Percentiles rank a stretch among this genome's conserved stretches.
phyloP scores from a whole-genome alignment of 2,113 vertebrate species.

The Psilopogon haemacephalus region DNA sequence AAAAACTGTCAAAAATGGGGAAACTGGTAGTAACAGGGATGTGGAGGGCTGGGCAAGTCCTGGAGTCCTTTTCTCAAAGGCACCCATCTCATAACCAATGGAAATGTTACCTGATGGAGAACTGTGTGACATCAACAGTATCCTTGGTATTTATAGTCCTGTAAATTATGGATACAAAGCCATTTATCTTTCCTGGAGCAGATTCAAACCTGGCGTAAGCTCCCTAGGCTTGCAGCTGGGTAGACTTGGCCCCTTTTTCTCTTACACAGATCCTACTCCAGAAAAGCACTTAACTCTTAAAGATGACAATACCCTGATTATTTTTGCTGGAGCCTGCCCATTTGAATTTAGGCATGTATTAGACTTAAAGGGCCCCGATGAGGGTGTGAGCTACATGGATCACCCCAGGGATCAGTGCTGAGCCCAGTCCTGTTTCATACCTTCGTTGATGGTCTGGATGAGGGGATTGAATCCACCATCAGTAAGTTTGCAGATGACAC shows the following conservation, averaged over 20 bases:
- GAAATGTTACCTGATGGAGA: constrained; percentile 43
- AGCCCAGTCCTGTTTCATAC: too few relatives aligned
- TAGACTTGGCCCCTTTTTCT: constrained; percentile 10
- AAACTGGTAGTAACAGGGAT: neutral
- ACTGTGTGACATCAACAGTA: neutral
- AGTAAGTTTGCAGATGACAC: too few relatives aligned
- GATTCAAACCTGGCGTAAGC: constrained; percentile 20
- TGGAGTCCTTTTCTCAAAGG: neutral
- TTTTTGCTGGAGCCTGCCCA: neutral
- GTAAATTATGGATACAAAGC: neutral
- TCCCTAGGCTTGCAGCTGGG: constrained; percentile 29
- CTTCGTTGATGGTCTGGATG: too few relatives aligned
- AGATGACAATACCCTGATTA: neutral
- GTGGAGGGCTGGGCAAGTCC: neutral
- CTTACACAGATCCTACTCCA: neutral
- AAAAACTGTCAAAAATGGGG: neutral
- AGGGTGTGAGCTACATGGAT: too few relatives aligned
- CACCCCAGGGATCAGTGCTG: too few relatives aligned
- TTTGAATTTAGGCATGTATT: neutral
- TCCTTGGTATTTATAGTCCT: constrained; percentile 48
- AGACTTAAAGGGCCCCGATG: neutral
- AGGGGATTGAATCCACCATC: too few relatives aligned
- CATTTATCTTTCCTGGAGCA: constrained; percentile 48
- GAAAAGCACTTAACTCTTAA: constrained; percentile 50
- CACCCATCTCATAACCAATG: neutral